phyloP scores from a whole-genome alignment of 2,888 invertebrate genomes.

The Scaptodrosophila latifasciaeformis region DNA sequence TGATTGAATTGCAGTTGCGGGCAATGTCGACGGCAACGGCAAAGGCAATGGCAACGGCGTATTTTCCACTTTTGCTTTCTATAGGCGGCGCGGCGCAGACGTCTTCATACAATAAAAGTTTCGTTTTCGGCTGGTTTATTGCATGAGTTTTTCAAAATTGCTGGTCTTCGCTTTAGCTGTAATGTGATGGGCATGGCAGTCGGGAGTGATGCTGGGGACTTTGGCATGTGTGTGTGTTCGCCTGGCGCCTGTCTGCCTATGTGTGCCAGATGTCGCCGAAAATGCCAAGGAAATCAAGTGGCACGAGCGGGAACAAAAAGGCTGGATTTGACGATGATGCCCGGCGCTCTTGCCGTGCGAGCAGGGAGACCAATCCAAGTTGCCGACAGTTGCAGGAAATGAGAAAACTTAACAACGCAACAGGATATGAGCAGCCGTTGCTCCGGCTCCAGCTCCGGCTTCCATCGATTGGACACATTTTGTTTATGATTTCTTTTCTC shows the following conservation, averaged over 20 bases:
- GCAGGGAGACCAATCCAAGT: background rate
- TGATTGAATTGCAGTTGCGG: constrained; percentile 17
- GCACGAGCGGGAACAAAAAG: too few relatives aligned
- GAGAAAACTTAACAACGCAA: constrained; percentile 45
- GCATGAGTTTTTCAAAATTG: constrained; percentile 50
- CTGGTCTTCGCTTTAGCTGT: constrained; percentile 59
- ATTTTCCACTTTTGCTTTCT: constrained; percentile 67
- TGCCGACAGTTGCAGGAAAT: constrained; percentile 51
- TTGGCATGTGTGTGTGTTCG: background rate
- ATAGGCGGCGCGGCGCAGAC: constrained; percentile 36
- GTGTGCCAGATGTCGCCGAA: constrained; percentile 51
- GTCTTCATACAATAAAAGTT: constrained; percentile 23
- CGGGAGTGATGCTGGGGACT: background rate
- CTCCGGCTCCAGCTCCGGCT: too few relatives aligned
- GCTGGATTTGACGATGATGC: too few relatives aligned
- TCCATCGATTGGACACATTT: too few relatives aligned
- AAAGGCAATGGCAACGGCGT: constrained; percentile 44
- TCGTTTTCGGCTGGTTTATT: constrained; percentile 20
- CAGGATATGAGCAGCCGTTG: constrained; percentile 46
- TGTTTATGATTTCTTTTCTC: background rate
- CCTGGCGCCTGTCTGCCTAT: background rate
- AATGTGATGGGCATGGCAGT: constrained; percentile 27
- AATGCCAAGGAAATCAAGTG: constrained; percentile 50
- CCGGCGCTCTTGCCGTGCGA: constrained; percentile 11
- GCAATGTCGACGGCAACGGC: constrained; percentile 13